Evolutionary conservation across 64 coral and sea anemone genomes (phyloP), one percentile per base, ranked within the genome.

Genomic region (Porites australiensis): DNA sequence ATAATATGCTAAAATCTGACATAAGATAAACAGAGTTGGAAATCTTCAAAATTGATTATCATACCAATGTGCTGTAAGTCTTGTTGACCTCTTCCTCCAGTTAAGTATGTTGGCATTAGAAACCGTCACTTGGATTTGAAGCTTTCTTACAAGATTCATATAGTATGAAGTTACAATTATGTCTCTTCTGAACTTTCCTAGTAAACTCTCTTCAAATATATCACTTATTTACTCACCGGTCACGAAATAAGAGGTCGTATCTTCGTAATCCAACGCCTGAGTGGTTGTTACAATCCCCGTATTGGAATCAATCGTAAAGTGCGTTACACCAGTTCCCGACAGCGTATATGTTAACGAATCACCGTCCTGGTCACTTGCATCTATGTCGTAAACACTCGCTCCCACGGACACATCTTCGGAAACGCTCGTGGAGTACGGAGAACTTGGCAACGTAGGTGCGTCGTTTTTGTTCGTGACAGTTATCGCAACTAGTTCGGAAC

Each of bases 381-480:
- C 74, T 37, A 86, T 72, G 57, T 77, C 77, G 63, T 86, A 92
- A 23, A 92, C 90, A 63, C 64, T 78, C 16, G 90, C 66, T 11
- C 90, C 82, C 12, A 72, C 66, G 18, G 73, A 44, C 0, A 71
- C 19, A 77, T 76, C 45, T 77, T 92, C 90, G 44, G 54, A 45
- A 5, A 92, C 72, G 13, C 57, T 86, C 23, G 90, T 72, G 5
- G 90, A 49, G 58, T 92, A 92, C 13, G 90, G 90, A 51, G 90
- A 75, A 15, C 70, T 77, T 15, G 81, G 71, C 11, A 92, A 50
- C 15, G 58, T 57, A 4, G 90, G 90, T 2, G 70, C 73, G 54
- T 92, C 90, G 50, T 92, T 92, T 65, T 64, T 87, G 51, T 92
- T 74, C 51, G 22, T 72, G 4, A 92, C 90, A 15, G 53, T 76